Evolutionary conservation across 2,113 vertebrate genomes (phyloP).

Genomic region (Pterophyllum scalare): DNA sequence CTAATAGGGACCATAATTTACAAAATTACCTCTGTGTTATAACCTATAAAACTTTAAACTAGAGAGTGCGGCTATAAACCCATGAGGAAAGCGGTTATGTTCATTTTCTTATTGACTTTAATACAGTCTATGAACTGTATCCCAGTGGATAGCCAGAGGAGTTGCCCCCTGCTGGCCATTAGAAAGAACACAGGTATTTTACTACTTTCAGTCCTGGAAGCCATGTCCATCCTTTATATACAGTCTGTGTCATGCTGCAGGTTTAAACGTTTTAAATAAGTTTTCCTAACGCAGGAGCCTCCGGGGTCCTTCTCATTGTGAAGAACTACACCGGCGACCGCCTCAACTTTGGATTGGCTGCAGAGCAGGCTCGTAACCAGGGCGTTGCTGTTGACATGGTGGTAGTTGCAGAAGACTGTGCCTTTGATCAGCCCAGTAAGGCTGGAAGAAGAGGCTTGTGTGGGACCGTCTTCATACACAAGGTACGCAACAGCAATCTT

Average conservation of each 20-base stretch:
- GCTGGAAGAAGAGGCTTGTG: conserved; percentile 91
- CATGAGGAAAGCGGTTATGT: not conserved
- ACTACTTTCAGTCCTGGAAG: not conserved
- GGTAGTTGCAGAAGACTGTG: conserved; percentile 91
- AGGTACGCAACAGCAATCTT: conserved; percentile 75
- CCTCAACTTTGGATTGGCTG: conserved; percentile 93
- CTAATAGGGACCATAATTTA: too few species aligned
- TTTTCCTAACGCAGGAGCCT: conserved; percentile 75
- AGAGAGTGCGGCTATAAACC: not conserved
- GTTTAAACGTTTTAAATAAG: not conserved
- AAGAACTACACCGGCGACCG: conserved; percentile 98
- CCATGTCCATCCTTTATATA: not conserved
- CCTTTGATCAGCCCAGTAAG: conserved; percentile 86
- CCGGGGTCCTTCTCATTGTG: conserved; percentile 89
- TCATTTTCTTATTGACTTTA: too few species aligned
- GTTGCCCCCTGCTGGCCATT: not conserved
- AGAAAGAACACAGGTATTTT: not conserved
- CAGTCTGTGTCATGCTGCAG: not conserved
- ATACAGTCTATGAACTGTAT: too few species aligned
- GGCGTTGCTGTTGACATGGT: conserved; percentile 86
- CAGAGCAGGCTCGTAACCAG: conserved; percentile 86
- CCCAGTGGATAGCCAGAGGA: not conserved
- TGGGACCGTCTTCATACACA: conserved; percentile 92
- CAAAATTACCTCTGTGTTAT: too few species aligned
- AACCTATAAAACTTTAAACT: too few species aligned